Conservation (phyloP, 2,888 invertebrate genomes). For the Furcula furcula region DNA sequence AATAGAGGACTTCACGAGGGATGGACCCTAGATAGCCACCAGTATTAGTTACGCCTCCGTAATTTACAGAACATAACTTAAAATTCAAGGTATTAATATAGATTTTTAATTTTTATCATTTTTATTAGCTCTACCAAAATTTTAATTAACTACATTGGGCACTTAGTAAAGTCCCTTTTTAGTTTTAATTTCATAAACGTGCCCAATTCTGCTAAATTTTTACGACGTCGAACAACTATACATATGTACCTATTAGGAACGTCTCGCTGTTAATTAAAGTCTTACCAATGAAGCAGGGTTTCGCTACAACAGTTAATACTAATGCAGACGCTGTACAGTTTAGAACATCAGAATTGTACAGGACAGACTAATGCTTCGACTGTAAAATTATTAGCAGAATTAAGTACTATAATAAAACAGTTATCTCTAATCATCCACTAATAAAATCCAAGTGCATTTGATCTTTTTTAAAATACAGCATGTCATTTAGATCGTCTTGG, state of each 20-base stretch:
- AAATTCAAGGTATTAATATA: slow-evolving; percentile 30
- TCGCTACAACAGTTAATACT: neutral
- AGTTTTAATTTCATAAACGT: slow-evolving; percentile 11
- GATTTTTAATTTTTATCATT: slow-evolving; percentile 18
- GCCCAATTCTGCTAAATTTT: slow-evolving; percentile 30
- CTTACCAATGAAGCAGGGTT: neutral
- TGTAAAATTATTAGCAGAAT: slow-evolving; percentile 32
- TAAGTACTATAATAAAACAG: slow-evolving; percentile 5
- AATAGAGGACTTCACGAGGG: slow-evolving; percentile 28
- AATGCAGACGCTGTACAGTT: neutral
- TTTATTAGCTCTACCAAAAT: slow-evolving; percentile 18
- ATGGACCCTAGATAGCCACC: slow-evolving; percentile 34
- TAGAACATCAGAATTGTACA: slow-evolving; percentile 4
- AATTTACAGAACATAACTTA: slow-evolving; percentile 25
- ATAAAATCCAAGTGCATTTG: neutral
- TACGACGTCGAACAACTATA: slow-evolving; percentile 20
- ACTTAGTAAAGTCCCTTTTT: slow-evolving; percentile 9
- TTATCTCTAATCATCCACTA: neutral
- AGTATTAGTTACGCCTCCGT: slow-evolving; percentile 33
- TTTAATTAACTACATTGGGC: slow-evolving; percentile 19
- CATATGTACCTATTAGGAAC: neutral
- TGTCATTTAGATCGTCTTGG: slow-evolving; percentile 1
- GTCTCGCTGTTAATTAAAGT: neutral
- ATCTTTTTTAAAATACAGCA: slow-evolving; percentile 26
- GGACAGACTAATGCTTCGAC: slow-evolving; percentile 19